These are phyloP conservation scores for Hippasteria phrygiana DNA, from an alignment of 53 echinoderm and acorn worm species.

Conservation along the genomic window DNA sequence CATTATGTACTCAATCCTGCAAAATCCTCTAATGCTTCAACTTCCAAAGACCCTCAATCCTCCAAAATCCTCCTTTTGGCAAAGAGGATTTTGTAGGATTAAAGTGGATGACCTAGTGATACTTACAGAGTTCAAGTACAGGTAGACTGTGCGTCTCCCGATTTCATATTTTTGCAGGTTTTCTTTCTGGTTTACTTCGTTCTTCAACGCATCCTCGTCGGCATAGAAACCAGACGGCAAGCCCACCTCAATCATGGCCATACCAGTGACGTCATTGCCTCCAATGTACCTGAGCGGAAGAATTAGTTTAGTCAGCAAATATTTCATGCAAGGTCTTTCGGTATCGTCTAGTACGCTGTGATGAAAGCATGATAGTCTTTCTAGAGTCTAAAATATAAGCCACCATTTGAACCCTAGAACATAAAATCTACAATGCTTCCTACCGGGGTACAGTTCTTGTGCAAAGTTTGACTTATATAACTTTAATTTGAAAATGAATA, in stretches of 20 bases:
- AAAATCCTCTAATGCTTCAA: not conserved
- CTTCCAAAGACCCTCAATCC: not conserved
- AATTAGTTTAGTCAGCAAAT: too few species aligned
- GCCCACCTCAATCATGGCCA: conserved; percentile 85
- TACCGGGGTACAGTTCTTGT: too few species aligned
- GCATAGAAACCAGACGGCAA: conserved; percentile 89
- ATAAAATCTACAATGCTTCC: too few species aligned
- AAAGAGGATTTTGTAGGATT: not conserved
- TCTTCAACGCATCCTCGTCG: conserved; percentile 50
- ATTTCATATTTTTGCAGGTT: conserved; percentile 68
- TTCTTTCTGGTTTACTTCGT: not conserved
- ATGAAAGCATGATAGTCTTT: too few species aligned
- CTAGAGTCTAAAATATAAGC: too few species aligned
- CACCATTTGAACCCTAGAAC: too few species aligned
- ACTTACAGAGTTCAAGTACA: conserved; percentile 77
- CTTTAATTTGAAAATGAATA: too few species aligned
- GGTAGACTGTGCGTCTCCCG: conserved; percentile 30
- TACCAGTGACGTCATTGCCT: conserved; percentile 65
- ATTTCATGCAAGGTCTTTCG: too few species aligned
- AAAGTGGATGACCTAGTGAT: too few species aligned
- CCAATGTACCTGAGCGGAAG: conserved; percentile 69
- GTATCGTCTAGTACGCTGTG: too few species aligned
- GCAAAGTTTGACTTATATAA: too few species aligned
- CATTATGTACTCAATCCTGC: too few species aligned
- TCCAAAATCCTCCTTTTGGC: not conserved